Percentiles rank a stretch among this genome's conserved stretches.
Evolutionary conservation across 2,888 invertebrate species (phyloP).

Genomic region (Mechanitis mazaeus): DNA sequence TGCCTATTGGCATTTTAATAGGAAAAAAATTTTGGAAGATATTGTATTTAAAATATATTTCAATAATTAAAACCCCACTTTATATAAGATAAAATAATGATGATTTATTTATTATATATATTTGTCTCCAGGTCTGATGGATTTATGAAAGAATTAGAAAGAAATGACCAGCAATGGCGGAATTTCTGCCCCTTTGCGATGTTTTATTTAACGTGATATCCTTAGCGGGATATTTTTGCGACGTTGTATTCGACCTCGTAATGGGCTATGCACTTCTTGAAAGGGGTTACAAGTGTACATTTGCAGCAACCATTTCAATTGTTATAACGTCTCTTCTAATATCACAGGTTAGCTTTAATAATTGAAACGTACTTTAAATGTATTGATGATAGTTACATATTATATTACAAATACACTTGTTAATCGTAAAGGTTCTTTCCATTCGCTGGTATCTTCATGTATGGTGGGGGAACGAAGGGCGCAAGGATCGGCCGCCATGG

Average conservation of each 20-base stretch:
- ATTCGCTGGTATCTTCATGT: constrained; percentile 83
- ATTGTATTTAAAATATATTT: no score
- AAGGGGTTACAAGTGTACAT: constrained; percentile 79
- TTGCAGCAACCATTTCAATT: constrained; percentile 81
- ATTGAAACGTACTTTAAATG: background rate
- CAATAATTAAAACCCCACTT: no score
- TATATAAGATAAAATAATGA: constrained; percentile 5
- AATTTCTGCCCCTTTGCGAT: constrained; percentile 94
- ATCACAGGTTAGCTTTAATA: constrained; percentile 76
- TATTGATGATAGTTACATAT: background rate
- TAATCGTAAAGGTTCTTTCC: constrained; percentile 77
- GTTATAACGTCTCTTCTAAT: constrained; percentile 84
- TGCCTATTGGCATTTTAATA: no score
- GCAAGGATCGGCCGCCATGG: constrained; percentile 64
- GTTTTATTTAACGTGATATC: constrained; percentile 94
- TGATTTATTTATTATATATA: constrained; percentile 15
- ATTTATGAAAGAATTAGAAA: constrained; percentile 31
- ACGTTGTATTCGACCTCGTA: constrained; percentile 91
- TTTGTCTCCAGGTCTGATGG: constrained; percentile 24
- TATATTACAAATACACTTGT: no score
- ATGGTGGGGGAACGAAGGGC: constrained; percentile 63
- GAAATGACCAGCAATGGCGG: constrained; percentile 78
- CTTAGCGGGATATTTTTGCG: constrained; percentile 92
- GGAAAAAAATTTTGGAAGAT: no score
- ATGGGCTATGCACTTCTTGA: constrained; percentile 89